A percentile compares a stretch with the other conserved stretches of the same genome.
Evolutionary conservation across 1,140 invertebrate species (phyloP).

Genomic region (Zaprionus nigranus): DNA sequence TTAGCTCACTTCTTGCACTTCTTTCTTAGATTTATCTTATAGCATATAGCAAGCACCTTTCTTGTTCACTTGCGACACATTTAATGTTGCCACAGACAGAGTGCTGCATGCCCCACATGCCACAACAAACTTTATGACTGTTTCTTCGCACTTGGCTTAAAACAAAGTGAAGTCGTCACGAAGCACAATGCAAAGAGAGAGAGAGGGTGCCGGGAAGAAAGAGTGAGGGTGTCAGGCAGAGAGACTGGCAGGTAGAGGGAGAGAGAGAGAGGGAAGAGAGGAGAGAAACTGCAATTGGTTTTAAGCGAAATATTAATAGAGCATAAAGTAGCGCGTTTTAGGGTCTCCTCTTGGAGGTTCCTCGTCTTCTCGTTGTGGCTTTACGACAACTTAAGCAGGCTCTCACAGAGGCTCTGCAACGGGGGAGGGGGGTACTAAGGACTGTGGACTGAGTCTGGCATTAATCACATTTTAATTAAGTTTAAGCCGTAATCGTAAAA

Average conservation of each 20-base stretch:
- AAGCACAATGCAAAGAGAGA: background rate
- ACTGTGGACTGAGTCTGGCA: constrained; percentile 44
- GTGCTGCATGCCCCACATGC: constrained; percentile 2
- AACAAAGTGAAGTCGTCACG: constrained; percentile 45
- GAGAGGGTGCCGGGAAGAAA: background rate
- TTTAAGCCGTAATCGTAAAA: constrained; percentile 83
- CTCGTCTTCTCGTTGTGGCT: background rate
- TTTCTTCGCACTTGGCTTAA: constrained; percentile 28
- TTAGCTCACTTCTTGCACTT: no score
- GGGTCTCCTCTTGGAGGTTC: background rate
- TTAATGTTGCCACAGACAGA: constrained; percentile 31
- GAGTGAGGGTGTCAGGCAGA: no score
- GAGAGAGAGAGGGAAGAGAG: background rate
- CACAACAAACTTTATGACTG: constrained; percentile 31
- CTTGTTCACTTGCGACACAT: constrained; percentile 9
- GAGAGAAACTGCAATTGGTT: constrained; percentile 26
- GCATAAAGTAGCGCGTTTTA: constrained; percentile 69
- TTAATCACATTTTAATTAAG: constrained; percentile 83
- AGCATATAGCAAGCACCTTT: background rate
- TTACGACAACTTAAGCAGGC: constrained; percentile 78
- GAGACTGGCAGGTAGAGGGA: background rate
- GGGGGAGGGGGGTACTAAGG: background rate
- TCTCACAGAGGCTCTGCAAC: background rate
- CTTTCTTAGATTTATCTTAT: background rate
- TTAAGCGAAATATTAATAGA: constrained; percentile 82